Evolutionary conservation across 2,797 vertebrate genomes (phyloP).

Genomic region (Thunnus albacares): DNA sequence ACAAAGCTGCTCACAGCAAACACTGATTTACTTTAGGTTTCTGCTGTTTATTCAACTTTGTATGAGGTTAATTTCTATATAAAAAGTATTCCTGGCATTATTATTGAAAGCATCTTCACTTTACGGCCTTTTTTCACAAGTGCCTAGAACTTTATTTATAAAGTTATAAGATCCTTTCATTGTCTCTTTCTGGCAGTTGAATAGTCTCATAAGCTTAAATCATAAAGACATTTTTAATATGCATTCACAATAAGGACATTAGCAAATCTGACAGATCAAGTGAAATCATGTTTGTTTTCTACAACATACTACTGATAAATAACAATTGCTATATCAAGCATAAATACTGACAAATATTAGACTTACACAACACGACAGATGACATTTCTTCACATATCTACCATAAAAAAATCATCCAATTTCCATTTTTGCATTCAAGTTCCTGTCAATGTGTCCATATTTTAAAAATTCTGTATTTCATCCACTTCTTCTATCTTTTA

Average conservation of each 20-base stretch:
- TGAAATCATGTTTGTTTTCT: background rate
- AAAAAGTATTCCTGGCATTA: too few relatives aligned
- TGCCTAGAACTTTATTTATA: too few relatives aligned
- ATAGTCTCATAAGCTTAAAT: constrained; percentile 2
- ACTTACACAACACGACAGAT: background rate
- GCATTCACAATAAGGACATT: background rate
- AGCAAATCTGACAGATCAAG: background rate
- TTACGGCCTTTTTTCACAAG: too few relatives aligned
- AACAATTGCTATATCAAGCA: constrained; percentile 10
- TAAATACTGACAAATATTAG: constrained; percentile 14
- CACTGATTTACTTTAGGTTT: too few relatives aligned
- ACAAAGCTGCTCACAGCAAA: too few relatives aligned
- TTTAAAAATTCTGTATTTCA: background rate
- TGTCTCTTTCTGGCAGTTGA: background rate
- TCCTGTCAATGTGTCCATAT: background rate
- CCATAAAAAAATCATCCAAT: constrained; percentile 10
- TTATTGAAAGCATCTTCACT: too few relatives aligned
- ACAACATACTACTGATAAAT: background rate
- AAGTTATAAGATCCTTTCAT: background rate
- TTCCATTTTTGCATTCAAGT: background rate
- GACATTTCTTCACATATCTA: constrained; percentile 4
- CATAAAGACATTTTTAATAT: background rate
- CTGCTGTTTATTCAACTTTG: too few relatives aligned
- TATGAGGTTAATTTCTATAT: too few relatives aligned
- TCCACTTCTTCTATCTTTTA: background rate